A percentile compares a stretch with the other conserved stretches of the same genome.
Evolutionary conservation across 2,797 vertebrate species (phyloP).

Genomic region (Helostoma temminkii): DNA sequence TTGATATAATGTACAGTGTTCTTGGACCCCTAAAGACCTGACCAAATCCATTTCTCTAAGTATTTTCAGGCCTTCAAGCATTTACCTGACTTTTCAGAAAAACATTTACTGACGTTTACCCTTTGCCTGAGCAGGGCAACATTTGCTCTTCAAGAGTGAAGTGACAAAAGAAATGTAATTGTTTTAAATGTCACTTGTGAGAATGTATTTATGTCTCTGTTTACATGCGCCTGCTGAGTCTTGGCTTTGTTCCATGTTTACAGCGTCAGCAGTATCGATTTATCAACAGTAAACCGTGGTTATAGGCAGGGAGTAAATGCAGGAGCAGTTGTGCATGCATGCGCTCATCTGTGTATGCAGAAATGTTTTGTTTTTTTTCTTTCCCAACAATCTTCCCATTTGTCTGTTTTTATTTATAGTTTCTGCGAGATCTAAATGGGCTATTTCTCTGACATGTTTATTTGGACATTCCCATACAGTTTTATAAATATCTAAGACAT

Average conservation of each 20-base stretch:
- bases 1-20: no score
- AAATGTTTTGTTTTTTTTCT: no score
- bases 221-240: neutral
- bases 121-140: neutral
- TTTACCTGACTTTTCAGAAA: conserved; percentile 43
- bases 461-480: neutral
- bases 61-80: conserved; percentile 61
- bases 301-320: conserved; percentile 31
- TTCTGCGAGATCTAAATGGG: neutral
- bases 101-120: neutral
- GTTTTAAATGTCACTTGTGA: neutral
- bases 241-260: conserved; percentile 15
- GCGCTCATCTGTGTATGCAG: neutral
- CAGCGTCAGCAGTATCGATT: conserved; percentile 48
- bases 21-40: no score
- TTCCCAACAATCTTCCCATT: neutral
- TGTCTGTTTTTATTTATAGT: neutral
- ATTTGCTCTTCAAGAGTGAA: neutral
- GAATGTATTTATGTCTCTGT: conserved; percentile 14
- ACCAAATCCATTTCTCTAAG: conserved; percentile 42
- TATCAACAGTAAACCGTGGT: conserved; percentile 34
- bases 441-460: neutral
- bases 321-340: neutral
- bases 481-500: neutral
- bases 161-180: neutral